phyloP scores from a whole-genome alignment of 2,797 vertebrate genomes.

The Prionace glauca region DNA sequence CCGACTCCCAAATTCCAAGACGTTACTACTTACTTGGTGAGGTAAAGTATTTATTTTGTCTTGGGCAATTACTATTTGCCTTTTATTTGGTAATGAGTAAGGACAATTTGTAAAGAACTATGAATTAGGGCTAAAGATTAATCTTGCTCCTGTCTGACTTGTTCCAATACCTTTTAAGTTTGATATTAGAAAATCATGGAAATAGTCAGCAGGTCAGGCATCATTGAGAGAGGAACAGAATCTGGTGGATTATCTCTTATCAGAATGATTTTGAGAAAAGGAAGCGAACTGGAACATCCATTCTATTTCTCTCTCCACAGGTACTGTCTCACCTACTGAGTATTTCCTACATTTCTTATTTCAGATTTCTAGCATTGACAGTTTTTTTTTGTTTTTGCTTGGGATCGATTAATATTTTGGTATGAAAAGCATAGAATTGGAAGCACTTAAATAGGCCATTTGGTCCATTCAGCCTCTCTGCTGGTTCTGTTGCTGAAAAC shows the following conservation, averaged over 20 bases:
- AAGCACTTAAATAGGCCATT: not conserved
- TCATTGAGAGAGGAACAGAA: not conserved
- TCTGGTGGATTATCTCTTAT: not conserved
- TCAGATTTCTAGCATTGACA: not conserved
- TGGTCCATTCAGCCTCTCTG: too few relatives aligned
- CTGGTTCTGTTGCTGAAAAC: too few relatives aligned
- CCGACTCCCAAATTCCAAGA: slow-evolving; percentile 94
- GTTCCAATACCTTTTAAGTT: not conserved
- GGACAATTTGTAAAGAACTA: not conserved
- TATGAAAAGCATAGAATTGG: not conserved
- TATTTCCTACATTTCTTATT: not conserved
- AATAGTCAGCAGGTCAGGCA: not conserved
- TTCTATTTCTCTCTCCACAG: not conserved
- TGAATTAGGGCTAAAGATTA: not conserved
- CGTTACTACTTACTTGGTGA: slow-evolving; percentile 97
- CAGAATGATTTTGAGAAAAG: not conserved
- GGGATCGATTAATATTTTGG: not conserved
- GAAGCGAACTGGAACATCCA: not conserved
- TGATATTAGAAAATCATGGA: not conserved
- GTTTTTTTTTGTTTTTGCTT: not conserved
- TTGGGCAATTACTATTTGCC: not conserved
- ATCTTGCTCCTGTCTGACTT: not conserved
- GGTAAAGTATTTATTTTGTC: slow-evolving; percentile 60
- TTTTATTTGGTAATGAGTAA: not conserved
- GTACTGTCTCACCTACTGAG: not conserved